These are phyloP conservation scores for Arnoldichthys spilopterus DNA, from an alignment of 2,797 vertebrate genomes.

Conservation along the genomic window DNA sequence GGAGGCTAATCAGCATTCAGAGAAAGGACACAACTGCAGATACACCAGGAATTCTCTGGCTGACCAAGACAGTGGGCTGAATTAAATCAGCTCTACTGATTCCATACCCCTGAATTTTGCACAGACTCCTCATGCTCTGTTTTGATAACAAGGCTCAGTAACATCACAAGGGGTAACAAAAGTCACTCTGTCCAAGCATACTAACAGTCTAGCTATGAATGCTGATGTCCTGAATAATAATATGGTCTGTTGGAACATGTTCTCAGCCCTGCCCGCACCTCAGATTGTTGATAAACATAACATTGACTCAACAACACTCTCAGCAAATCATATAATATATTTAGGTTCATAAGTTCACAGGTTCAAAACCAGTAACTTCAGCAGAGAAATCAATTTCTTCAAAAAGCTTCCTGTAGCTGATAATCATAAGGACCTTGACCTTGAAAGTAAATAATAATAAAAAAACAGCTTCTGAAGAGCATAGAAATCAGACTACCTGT, in stretches of 20 bases:
- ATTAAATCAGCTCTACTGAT: neutral
- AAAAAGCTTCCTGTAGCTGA: neutral
- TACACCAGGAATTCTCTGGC: neutral
- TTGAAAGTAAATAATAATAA: neutral
- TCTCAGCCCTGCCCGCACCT: neutral
- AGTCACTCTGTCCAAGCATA: neutral
- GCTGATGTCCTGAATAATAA: neutral
- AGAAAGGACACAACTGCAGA: conserved; percentile 37
- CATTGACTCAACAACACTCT: neutral
- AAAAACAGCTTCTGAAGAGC: neutral
- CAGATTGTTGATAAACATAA: neutral
- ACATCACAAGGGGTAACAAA: neutral
- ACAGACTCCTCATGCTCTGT: neutral
- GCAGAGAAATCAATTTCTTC: neutral
- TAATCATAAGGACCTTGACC: neutral
- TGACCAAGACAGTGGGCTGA: conserved; percentile 7
- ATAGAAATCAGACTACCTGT: conserved; percentile 78
- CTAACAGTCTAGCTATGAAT: neutral
- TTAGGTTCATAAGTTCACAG: neutral
- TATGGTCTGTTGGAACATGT: neutral
- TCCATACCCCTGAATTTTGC: neutral
- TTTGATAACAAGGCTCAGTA: neutral
- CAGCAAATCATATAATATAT: neutral
- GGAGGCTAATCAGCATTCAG: conserved; percentile 51
- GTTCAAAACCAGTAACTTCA: neutral